Evolutionary conservation across 2,113 vertebrate genomes (phyloP).

Genomic region (Theristicus caerulescens): DNA sequence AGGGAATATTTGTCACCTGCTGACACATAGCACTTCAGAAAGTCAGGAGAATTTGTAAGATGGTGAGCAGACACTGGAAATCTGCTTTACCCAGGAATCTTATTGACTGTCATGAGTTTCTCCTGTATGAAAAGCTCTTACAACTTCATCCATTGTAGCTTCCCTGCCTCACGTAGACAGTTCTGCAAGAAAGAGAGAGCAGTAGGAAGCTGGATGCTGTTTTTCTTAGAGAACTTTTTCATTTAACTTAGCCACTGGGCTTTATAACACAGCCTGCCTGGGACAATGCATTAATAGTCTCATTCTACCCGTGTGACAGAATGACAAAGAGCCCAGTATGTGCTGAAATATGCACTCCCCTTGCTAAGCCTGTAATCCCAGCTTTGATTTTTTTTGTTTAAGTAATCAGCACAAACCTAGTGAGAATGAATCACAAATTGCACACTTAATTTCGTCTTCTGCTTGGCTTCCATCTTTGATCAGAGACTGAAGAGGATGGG

Average conservation of each 20-base stretch:
- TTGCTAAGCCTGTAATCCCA: slow-evolving; percentile 50
- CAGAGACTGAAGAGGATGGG: not conserved
- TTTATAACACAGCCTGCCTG: slow-evolving; percentile 17
- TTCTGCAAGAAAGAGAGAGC: not conserved
- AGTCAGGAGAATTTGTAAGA: not conserved
- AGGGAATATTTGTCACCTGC: slow-evolving; percentile 1
- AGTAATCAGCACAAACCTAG: slow-evolving; percentile 17
- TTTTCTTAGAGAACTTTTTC: not conserved
- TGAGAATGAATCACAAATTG: slow-evolving; percentile 18
- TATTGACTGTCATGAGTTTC: not conserved
- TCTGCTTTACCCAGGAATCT: not conserved
- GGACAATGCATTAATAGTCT: slow-evolving; percentile 57
- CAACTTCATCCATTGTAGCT: not conserved
- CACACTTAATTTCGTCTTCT: not conserved
- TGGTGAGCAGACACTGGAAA: not conserved
- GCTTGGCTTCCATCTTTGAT: slow-evolving; percentile 45
- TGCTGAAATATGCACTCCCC: slow-evolving; percentile 52
- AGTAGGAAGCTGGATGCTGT: not conserved
- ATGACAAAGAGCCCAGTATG: slow-evolving; percentile 56
- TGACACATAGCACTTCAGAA: not conserved
- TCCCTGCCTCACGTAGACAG: not conserved
- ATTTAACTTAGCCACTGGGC: slow-evolving; percentile 39
- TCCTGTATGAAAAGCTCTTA: not conserved
- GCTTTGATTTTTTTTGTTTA: slow-evolving; percentile 16
- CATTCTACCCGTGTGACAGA: slow-evolving; percentile 41